A percentile compares a stretch with the other conserved stretches of the same genome.
Evolutionary conservation across 92 coral and sea anemone species (phyloP).

Genomic region (Chrysogorgia sp.): DNA sequence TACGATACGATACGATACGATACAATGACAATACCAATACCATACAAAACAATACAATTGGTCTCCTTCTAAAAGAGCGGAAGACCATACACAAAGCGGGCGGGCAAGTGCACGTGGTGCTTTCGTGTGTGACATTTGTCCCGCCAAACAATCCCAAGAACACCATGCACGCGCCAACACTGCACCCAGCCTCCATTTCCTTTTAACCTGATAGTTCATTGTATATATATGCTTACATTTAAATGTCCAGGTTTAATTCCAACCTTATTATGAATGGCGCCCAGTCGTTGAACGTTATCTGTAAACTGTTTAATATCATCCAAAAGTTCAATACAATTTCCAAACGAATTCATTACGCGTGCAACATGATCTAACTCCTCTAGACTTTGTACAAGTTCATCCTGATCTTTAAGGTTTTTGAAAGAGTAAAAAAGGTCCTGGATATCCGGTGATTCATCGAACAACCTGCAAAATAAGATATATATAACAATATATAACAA

Average conservation of each 20-base stretch:
- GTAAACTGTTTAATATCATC: conserved; percentile 29
- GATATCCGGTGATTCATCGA: conserved; percentile 23
- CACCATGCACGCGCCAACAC: too few relatives aligned
- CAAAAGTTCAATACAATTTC: conserved; percentile 33
- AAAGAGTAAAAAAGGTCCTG: conserved; percentile 37
- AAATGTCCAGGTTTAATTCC: conserved; percentile 10
- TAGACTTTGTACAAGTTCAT: conserved; percentile 22
- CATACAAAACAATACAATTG: neutral
- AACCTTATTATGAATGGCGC: conserved; percentile 15
- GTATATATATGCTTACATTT: conserved; percentile 11
- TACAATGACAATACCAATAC: too few relatives aligned
- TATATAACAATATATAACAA: too few relatives aligned
- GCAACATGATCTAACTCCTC: conserved; percentile 38
- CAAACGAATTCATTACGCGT: conserved; percentile 34
- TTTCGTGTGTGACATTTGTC: too few relatives aligned
- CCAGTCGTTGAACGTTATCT: conserved; percentile 18
- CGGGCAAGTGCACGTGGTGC: too few relatives aligned
- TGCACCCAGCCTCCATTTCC: too few relatives aligned
- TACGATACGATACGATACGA: neutral
- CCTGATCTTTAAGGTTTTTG: conserved; percentile 29
- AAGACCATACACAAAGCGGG: too few relatives aligned
- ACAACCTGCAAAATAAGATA: conserved; percentile 18
- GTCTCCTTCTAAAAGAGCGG: too few relatives aligned
- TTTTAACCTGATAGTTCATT: too few relatives aligned
- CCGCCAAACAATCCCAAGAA: too few relatives aligned